Conservation (phyloP, 2,797 vertebrate genomes). For the Eulemur coronatus region DNA sequence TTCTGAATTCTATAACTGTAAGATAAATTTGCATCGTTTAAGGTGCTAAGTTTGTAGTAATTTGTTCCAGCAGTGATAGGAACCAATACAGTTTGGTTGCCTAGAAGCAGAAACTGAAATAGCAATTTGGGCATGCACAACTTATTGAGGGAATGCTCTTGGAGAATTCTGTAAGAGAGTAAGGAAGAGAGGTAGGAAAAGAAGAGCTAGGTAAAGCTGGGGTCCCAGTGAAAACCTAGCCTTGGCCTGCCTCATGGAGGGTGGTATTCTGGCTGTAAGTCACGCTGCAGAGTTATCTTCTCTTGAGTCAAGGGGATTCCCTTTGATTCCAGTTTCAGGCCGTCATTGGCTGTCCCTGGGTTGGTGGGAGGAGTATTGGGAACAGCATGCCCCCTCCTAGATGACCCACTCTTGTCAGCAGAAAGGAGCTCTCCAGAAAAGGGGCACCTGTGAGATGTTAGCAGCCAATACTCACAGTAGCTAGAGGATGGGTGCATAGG, state of each 20-base stretch:
- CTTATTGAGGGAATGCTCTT: neutral
- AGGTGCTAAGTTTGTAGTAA: neutral
- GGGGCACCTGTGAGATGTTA: neutral
- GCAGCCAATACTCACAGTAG: neutral
- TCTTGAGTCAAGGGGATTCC: neutral
- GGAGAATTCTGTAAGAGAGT: neutral
- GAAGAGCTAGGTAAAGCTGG: neutral
- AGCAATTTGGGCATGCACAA: neutral
- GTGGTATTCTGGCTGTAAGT: neutral
- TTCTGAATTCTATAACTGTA: neutral
- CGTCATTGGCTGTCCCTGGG: neutral
- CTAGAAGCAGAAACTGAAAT: neutral
- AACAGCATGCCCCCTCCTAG: neutral
- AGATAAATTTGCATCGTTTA: neutral
- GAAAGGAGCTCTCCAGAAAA: neutral
- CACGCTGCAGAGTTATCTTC: neutral
- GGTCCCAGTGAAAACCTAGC: neutral
- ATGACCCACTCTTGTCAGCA: neutral
- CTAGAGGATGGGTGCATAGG: neutral
- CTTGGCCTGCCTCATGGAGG: neutral
- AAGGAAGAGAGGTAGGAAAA: neutral
- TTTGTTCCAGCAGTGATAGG: neutral
- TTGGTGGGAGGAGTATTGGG: neutral
- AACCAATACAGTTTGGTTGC: neutral
- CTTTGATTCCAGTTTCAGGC: neutral